phyloP scores from a whole-genome alignment of 64 coral and sea anemone genomes.

The Orbicella faveolata region DNA sequence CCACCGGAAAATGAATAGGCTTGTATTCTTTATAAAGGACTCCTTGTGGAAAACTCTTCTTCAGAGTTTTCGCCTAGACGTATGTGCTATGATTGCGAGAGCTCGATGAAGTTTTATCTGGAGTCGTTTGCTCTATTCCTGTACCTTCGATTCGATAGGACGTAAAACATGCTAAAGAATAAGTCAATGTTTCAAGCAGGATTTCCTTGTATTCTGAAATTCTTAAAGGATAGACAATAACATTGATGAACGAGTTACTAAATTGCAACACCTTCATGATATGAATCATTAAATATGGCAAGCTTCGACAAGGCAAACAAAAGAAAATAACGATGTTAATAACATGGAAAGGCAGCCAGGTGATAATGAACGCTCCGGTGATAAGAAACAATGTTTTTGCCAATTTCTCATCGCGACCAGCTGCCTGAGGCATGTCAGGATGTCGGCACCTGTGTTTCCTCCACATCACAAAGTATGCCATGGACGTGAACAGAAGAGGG shows the following conservation, averaged over 20 bases:
- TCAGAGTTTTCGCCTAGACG: too few species aligned
- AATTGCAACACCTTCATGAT: background rate
- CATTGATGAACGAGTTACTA: background rate
- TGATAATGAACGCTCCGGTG: background rate
- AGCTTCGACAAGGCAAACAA: background rate
- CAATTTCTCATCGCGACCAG: background rate
- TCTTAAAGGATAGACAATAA: background rate
- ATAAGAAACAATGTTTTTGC: background rate
- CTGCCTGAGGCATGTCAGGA: background rate
- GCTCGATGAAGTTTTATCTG: background rate
- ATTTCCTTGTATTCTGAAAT: background rate
- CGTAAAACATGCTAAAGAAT: background rate
- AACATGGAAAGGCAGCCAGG: background rate
- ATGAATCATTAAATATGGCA: background rate
- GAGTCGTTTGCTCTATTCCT: background rate
- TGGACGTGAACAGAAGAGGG: background rate
- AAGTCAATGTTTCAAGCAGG: background rate
- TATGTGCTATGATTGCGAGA: background rate
- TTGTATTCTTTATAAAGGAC: too few species aligned
- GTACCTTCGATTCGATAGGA: background rate
- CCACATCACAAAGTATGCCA: background rate
- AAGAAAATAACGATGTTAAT: background rate
- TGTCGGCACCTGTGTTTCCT: background rate
- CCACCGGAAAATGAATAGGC: too few species aligned
- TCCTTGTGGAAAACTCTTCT: too few species aligned